Evolutionary conservation across 2,888 invertebrate species (phyloP).

Genomic region (Acleris literana): DNA sequence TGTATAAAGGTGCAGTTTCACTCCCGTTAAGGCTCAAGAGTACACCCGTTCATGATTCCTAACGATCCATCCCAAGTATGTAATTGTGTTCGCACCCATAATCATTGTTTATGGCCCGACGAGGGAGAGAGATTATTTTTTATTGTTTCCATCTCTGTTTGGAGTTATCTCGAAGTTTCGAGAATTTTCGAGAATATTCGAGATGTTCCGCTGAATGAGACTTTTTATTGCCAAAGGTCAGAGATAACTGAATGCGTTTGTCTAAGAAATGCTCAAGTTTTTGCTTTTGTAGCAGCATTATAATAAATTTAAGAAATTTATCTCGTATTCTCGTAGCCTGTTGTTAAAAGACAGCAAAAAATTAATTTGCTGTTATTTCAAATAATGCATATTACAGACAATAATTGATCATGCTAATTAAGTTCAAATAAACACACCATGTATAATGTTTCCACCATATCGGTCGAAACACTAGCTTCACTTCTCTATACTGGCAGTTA

Average conservation of each 20-base stretch:
- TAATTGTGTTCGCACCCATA: conserved; percentile 69
- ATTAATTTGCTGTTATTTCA: no score
- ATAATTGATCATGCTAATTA: no score
- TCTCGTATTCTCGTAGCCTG: no score
- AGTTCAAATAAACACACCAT: no score
- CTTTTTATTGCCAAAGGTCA: conserved; percentile 14
- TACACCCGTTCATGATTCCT: conserved; percentile 61
- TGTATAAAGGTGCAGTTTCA: background rate
- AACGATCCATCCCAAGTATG: conserved; percentile 70
- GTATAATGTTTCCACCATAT: no score
- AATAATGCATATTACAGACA: no score
- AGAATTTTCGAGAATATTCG: conserved; percentile 25
- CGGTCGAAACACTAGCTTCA: background rate
- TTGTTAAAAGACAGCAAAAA: no score
- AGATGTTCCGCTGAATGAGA: conserved; percentile 19
- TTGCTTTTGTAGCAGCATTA: background rate
- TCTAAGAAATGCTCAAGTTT: conserved; percentile 11
- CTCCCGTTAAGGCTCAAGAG: background rate
- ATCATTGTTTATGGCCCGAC: conserved; percentile 68
- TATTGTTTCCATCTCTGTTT: conserved; percentile 60
- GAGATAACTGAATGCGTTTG: conserved; percentile 20
- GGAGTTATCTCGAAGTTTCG: conserved; percentile 33
- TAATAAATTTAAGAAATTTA: no score
- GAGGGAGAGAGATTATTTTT: conserved; percentile 67
- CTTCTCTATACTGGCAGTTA: conserved; percentile 9